Evolutionary conservation across 2,113 vertebrate genomes (phyloP).

Genomic region (Hepsetus odoe): DNA sequence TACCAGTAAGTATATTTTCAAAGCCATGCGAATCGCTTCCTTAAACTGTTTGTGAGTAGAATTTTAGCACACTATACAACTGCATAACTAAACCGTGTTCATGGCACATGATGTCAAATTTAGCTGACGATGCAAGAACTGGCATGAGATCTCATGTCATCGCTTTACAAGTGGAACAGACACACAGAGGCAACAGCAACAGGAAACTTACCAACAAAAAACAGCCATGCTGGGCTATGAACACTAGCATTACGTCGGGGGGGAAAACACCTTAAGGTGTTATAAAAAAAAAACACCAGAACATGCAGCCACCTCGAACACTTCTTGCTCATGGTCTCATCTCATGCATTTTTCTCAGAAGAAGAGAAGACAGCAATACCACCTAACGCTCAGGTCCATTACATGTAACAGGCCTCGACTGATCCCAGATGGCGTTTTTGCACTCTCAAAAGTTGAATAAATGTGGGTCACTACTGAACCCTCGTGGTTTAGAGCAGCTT

Average conservation of each 20-base stretch:
- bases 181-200: not conserved
- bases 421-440: not conserved
- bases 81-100: too few species aligned
- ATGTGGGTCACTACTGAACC: too few species aligned
- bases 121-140: conserved; percentile 16
- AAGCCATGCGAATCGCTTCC: too few species aligned
- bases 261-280: not conserved
- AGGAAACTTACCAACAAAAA: not conserved
- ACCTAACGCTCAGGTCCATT: too few species aligned
- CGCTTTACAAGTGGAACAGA: not conserved
- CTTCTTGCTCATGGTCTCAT: not conserved
- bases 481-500: too few species aligned
- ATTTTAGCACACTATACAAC: too few species aligned
- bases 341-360: not conserved
- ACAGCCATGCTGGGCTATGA: not conserved
- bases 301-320: not conserved
- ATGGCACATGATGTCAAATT: not conserved
- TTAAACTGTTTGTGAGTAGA: too few species aligned
- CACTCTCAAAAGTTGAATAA: too few species aligned
- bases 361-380: not conserved
- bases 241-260: not conserved
- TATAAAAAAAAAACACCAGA: not conserved
- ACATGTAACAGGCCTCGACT: not conserved
- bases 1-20: too few species aligned
- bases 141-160: conserved; percentile 9